Evolutionary conservation across 2,797 vertebrate species (phyloP).

Genomic region (Astyanax mexicanus): DNA sequence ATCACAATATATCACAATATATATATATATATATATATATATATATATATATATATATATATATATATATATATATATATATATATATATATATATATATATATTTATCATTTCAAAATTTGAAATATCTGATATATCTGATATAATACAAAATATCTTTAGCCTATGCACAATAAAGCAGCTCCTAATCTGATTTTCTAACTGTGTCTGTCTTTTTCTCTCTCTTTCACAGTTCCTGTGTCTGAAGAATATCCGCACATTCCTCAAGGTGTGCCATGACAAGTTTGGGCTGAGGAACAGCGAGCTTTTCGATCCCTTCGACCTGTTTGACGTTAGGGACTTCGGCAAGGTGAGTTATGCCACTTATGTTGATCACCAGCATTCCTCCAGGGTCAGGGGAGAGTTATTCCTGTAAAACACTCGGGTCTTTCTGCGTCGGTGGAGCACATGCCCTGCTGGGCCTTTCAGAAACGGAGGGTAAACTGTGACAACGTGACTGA

Average conservation of each 20-base stretch:
- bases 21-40: too few species aligned
- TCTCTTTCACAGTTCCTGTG: conserved; percentile 91
- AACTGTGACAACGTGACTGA: neutral
- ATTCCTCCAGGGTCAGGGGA: neutral
- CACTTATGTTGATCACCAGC: neutral
- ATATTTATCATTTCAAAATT: too few species aligned
- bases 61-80: too few species aligned
- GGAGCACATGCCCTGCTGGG: neutral
- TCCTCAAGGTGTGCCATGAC: conserved; percentile 96
- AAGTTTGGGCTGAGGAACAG: conserved; percentile 94
- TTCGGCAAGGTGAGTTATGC: conserved; percentile 93
- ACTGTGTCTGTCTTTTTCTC: conserved; percentile 10
- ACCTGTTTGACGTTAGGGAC: conserved; percentile 96
- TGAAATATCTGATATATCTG: too few species aligned
- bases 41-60: too few species aligned
- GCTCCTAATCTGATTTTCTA: neutral
- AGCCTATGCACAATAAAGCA: neutral
- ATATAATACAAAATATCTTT: too few species aligned
- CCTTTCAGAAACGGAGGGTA: neutral
- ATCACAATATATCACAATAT: too few species aligned
- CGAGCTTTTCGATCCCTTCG: conserved; percentile 96
- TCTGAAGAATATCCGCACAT: conserved; percentile 97
- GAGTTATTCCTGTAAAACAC: neutral
- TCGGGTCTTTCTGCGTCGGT: neutral
- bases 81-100: too few species aligned